Conservation (phyloP, 2,888 invertebrate genomes). For the Mayetiola destructor region DNA sequence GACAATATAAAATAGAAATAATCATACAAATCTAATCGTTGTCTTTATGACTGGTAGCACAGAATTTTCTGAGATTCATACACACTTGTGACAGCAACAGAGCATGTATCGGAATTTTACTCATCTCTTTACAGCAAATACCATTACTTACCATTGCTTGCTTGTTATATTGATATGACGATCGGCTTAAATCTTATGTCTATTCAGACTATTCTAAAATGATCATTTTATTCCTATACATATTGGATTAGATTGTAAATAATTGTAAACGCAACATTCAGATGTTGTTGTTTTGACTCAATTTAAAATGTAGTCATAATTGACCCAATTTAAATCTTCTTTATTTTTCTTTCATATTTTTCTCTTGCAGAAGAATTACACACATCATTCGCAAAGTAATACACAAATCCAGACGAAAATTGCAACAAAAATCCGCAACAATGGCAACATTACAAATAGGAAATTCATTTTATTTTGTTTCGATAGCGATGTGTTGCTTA, state of each 20-base stretch:
- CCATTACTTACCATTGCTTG: neutral
- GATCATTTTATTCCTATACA: no score
- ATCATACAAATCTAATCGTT: no score
- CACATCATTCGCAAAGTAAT: neutral
- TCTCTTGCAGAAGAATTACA: neutral
- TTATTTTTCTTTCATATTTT: neutral
- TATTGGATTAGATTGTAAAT: neutral
- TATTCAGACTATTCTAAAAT: no score
- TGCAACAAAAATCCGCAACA: neutral
- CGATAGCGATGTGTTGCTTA: neutral
- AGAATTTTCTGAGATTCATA: no score
- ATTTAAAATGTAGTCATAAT: neutral
- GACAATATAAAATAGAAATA: no score
- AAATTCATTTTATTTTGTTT: neutral
- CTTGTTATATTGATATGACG: no score
- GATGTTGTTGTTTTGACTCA: neutral
- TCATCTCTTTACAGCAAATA: no score
- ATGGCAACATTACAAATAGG: neutral
- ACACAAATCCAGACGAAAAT: neutral
- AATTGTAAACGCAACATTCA: neutral
- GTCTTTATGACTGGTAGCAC: no score
- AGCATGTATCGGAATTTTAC: no score
- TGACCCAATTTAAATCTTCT: neutral
- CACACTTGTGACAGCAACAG: no score
- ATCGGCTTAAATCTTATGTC: no score